A percentile compares a stretch with the other conserved stretches of the same genome.
These are phyloP conservation scores for Lasiurus cinereus DNA, from an alignment of 2,113 vertebrate species.

Conservation along the genomic window DNA sequence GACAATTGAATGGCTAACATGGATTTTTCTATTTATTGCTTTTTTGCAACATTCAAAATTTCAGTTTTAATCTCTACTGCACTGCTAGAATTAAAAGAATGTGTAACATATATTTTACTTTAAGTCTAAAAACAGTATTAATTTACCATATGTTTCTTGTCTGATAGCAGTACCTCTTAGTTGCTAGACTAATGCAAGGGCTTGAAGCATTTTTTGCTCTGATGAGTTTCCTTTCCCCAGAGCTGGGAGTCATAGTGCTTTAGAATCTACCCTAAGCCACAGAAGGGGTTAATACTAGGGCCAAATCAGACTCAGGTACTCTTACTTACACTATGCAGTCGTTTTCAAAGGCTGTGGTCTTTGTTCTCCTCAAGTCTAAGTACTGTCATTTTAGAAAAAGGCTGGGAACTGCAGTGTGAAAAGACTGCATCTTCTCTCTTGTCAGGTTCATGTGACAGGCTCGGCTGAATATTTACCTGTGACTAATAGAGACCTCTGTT, in stretches of 20 bases:
- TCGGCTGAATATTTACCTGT: slow-evolving; percentile 65
- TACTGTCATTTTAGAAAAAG: slow-evolving; percentile 13
- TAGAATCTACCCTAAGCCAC: not conserved
- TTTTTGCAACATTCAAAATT: not conserved
- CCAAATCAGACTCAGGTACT: not conserved
- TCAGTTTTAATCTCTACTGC: not conserved
- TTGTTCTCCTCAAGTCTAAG: slow-evolving; percentile 7
- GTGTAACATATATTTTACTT: not conserved
- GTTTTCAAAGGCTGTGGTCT: not conserved
- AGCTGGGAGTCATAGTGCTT: not conserved
- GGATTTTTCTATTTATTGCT: not conserved
- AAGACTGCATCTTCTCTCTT: slow-evolving; percentile 53
- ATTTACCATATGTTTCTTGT: slow-evolving; percentile 18
- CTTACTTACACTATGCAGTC: not conserved
- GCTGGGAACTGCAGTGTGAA: not conserved
- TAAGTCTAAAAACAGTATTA: slow-evolving; percentile 30
- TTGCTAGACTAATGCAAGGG: not conserved
- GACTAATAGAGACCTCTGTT: slow-evolving; percentile 72
- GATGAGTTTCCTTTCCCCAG: slow-evolving; percentile 1
- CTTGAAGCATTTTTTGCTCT: not conserved
- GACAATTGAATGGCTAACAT: not conserved
- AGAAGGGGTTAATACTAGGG: not conserved
- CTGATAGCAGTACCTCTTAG: not conserved
- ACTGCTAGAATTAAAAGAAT: not conserved
- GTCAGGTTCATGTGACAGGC: slow-evolving; percentile 40